These are phyloP conservation scores for Mus musculus DNA, from an alignment of 2,113 vertebrate genomes.

Conservation along the genomic window GRCm39 chr3:118974001-118974500, in stretches of 20 bases:
- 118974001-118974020: neutral
- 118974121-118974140: neutral
- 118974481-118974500: neutral
- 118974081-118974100: neutral
- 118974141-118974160: neutral
- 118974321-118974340: neutral
- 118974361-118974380: constrained; percentile 43
- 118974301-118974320: neutral
- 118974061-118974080: neutral
- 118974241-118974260: neutral
- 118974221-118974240: neutral
- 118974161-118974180: neutral
- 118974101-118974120: neutral
- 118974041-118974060: neutral
- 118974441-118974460: neutral
- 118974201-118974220: constrained; percentile 8
- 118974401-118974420: neutral
- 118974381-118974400: neutral
- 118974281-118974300: neutral
- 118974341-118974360: constrained; percentile 32
- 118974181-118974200: constrained; percentile 16
- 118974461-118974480: neutral
- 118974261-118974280: neutral
- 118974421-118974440: neutral
- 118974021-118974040: neutral